phyloP scores from a whole-genome alignment of 1,140 invertebrate genomes.

The Drosophila willistoni region DNA sequence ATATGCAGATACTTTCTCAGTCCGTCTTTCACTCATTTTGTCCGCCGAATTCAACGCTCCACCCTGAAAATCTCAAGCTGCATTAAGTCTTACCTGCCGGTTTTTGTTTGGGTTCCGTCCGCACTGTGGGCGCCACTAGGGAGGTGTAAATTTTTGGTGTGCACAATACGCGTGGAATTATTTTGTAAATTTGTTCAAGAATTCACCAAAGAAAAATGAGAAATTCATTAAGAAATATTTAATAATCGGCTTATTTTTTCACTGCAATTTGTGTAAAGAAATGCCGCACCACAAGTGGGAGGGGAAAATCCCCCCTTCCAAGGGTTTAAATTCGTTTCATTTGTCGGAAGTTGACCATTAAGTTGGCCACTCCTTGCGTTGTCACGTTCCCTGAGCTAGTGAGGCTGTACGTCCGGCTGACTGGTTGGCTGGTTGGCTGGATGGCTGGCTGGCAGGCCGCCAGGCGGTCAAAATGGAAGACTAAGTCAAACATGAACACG shows the following conservation, averaged over 20 bases:
- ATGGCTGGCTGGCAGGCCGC: neutral
- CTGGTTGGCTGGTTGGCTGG: neutral
- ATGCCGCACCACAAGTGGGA: conserved; percentile 9
- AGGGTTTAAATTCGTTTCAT: neutral
- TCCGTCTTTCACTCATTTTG: conserved; percentile 15
- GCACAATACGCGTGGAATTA: neutral
- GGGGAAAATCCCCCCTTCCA: neutral
- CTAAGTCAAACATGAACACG: conserved; percentile 71
- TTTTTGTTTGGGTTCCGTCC: conserved; percentile 2
- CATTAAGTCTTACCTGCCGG: conserved; percentile 19
- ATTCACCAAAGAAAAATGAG: conserved; percentile 40
- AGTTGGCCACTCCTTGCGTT: conserved; percentile 62
- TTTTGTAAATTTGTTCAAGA: conserved; percentile 25
- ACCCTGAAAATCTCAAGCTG: neutral
- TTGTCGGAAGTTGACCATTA: conserved; percentile 54
- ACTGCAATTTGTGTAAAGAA: conserved; percentile 48
- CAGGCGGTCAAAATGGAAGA: conserved; percentile 18
- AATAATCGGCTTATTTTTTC: conserved; percentile 72
- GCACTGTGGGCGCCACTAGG: conserved; percentile 35
- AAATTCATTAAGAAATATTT: conserved; percentile 78
- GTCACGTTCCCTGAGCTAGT: conserved; percentile 54
- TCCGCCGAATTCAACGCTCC: neutral
- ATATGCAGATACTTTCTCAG: conserved; percentile 29
- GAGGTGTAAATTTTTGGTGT: conserved; percentile 44
- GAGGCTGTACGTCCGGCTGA: conserved; percentile 14